Conservation (phyloP, 2,888 invertebrate genomes). For the Tridacna gigas region DNA sequence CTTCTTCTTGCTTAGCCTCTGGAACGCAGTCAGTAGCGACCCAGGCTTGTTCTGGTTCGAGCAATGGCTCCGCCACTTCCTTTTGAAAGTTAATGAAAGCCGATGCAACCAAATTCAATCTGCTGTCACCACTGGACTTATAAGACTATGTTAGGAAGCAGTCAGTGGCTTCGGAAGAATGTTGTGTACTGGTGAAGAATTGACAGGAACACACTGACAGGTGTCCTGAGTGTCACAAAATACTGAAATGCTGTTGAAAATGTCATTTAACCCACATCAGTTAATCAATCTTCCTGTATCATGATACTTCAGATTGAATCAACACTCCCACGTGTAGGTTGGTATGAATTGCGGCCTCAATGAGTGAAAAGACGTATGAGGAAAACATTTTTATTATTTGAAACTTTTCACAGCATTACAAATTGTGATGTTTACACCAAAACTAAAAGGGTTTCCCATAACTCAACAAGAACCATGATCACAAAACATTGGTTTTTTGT, state of each 20-base stretch:
- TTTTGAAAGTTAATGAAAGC: background rate
- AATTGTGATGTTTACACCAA: too few species aligned
- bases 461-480: too few species aligned
- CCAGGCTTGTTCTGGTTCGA: background rate
- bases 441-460: too few species aligned
- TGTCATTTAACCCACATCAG: background rate
- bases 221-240: background rate
- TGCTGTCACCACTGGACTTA: background rate
- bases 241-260: background rate
- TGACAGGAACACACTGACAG: background rate
- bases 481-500: too few species aligned
- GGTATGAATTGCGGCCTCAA: too few species aligned
- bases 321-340: too few species aligned
- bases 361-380: too few species aligned
- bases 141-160: background rate
- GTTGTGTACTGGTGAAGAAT: background rate
- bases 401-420: too few species aligned
- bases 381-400: too few species aligned
- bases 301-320: too few species aligned
- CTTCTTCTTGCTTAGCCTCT: background rate
- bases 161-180: background rate
- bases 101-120: background rate
- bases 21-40: background rate
- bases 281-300: background rate
- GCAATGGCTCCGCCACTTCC: background rate